phyloP scores from a whole-genome alignment of 2,797 vertebrate species.

The Bradypodion pumilum region DNA sequence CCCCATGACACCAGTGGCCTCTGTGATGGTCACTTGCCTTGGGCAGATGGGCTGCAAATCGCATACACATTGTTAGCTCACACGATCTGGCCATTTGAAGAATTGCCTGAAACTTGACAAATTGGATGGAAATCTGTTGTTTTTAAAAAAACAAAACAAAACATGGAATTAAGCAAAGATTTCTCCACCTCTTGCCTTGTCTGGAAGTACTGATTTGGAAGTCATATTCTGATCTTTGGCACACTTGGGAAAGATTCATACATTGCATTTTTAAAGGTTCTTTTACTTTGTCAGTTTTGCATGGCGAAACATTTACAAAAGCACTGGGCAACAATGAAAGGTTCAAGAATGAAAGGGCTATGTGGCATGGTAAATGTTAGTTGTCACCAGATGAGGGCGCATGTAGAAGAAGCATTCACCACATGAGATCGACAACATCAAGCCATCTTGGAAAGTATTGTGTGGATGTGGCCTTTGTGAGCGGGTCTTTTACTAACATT shows the following conservation, averaged over 20 bases:
- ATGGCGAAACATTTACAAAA: not conserved
- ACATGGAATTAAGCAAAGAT: too few relatives aligned
- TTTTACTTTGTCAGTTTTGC: conserved; percentile 25
- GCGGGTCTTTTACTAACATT: not conserved
- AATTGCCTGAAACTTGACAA: too few relatives aligned
- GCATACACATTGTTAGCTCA: too few relatives aligned
- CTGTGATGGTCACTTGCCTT: too few relatives aligned
- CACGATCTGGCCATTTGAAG: too few relatives aligned
- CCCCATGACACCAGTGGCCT: too few relatives aligned
- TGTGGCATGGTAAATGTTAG: conserved; percentile 11
- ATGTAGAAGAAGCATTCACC: not conserved
- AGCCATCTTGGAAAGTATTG: conserved; percentile 2
- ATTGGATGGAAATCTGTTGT: too few relatives aligned
- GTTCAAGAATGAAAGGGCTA: conserved; percentile 20
- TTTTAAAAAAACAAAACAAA: too few relatives aligned
- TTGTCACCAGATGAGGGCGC: conserved; percentile 28
- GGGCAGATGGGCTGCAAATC: too few relatives aligned
- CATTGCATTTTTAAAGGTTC: conserved; percentile 19
- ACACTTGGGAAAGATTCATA: conserved; percentile 21
- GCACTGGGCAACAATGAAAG: conserved; percentile 14
- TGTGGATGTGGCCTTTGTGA: not conserved
- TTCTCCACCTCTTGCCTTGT: too few relatives aligned
- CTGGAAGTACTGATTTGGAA: not conserved
- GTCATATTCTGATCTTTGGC: not conserved
- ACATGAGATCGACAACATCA: not conserved